Evolutionary conservation across 1,140 invertebrate genomes (phyloP).

Genomic region (Brachionus manjavacas): DNA sequence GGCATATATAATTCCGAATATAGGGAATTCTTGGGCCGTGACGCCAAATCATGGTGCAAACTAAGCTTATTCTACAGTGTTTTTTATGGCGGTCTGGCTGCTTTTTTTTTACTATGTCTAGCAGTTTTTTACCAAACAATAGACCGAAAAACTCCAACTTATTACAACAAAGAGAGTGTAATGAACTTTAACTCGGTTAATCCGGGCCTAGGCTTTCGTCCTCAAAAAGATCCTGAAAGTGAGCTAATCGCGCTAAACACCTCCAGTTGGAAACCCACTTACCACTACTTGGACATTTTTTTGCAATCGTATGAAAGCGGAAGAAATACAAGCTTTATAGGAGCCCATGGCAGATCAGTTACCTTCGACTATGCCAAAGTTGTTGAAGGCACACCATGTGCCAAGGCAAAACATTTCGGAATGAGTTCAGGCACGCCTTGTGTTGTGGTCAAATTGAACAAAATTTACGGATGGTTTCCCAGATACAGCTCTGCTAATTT

Average conservation of each 20-base stretch:
- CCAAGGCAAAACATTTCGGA: conserved; percentile 49
- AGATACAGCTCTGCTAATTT: background rate
- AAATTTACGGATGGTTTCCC: conserved; percentile 46
- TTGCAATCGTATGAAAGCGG: conserved; percentile 32
- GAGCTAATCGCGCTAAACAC: background rate
- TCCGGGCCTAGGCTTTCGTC: conserved; percentile 36
- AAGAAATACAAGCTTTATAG: background rate
- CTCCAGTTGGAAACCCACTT: conserved; percentile 4
- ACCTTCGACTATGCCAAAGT: background rate
- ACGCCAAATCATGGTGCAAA: conserved; percentile 35
- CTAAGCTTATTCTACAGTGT: conserved; percentile 35
- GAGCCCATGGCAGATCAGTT: conserved; percentile 45
- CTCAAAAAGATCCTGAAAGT: background rate
- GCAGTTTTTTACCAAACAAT: conserved; percentile 40
- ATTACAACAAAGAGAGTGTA: conserved; percentile 9
- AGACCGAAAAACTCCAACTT: conserved; percentile 41
- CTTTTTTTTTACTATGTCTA: background rate
- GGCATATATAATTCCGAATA: conserved; percentile 18
- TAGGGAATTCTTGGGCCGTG: conserved; percentile 7
- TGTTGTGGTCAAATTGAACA: conserved; percentile 53
- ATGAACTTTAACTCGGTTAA: conserved; percentile 19
- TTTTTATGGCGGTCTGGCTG: conserved; percentile 33
- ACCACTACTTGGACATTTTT: conserved; percentile 25
- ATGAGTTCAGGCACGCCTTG: conserved; percentile 52
- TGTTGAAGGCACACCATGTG: conserved; percentile 20